Percentiles rank a stretch among this genome's conserved stretches.
phyloP scores from a whole-genome alignment of 2,797 vertebrate species.

The Platyrinchus mystaceus region DNA sequence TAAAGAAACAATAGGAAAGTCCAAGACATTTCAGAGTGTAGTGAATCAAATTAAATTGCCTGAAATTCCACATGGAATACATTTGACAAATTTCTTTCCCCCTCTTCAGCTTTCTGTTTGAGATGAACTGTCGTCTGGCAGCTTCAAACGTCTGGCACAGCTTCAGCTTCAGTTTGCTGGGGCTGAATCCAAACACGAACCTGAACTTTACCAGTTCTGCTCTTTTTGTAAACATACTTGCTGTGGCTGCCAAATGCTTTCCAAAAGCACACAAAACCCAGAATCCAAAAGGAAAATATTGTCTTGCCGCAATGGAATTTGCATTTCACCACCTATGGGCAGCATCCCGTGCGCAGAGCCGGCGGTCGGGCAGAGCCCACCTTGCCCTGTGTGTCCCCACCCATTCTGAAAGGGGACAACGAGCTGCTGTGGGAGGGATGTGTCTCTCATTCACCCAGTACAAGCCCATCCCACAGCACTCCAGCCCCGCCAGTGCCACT shows the following conservation, averaged over 20 bases:
- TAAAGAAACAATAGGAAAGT: slow-evolving; percentile 59
- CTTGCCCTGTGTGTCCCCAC: neutral
- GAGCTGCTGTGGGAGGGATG: neutral
- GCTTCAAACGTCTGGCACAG: slow-evolving; percentile 59
- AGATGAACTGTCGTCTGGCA: slow-evolving; percentile 68
- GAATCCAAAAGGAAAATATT: slow-evolving; percentile 64
- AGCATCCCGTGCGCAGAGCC: accelerated
- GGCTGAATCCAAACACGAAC: slow-evolving; percentile 67
- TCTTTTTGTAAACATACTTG: slow-evolving; percentile 65
- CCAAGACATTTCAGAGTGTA: slow-evolving; percentile 59
- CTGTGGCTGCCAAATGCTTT: slow-evolving; percentile 58
- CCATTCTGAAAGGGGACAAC: accelerated
- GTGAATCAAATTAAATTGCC: slow-evolving; percentile 68
- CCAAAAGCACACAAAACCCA: slow-evolving; percentile 68
- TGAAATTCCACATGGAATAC: slow-evolving; percentile 65
- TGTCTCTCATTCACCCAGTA: accelerated
- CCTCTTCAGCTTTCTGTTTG: slow-evolving; percentile 51
- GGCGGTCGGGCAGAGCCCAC: accelerated
- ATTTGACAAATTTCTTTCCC: slow-evolving; percentile 68
- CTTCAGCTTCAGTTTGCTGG: slow-evolving; percentile 64
- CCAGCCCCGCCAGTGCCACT: neutral
- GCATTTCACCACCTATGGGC: neutral
- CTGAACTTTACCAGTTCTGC: slow-evolving; percentile 70
- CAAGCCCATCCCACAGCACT: accelerated
- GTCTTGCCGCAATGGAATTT: slow-evolving; percentile 35